Evolutionary conservation across 1,140 invertebrate species (phyloP).

Genomic region (Euura lappo): DNA sequence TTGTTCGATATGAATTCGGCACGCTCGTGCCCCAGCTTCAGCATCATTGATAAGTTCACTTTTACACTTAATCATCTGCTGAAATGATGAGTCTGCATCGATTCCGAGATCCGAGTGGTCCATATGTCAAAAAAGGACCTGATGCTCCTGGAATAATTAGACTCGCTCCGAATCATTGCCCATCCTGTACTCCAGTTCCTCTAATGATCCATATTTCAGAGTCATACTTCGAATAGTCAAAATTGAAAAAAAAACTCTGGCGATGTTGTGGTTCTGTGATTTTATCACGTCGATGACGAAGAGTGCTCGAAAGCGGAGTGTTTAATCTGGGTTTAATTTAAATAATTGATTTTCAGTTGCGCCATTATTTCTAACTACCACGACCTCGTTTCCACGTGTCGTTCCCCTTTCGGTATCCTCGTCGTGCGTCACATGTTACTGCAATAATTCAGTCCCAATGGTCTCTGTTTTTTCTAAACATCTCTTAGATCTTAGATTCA

Average conservation of each 20-base stretch:
- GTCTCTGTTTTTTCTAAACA: too few species aligned
- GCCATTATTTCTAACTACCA: constrained; percentile 5
- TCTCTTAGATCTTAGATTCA: too few species aligned
- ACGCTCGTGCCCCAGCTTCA: constrained; percentile 27
- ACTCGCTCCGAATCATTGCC: constrained; percentile 19
- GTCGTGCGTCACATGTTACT: too few species aligned
- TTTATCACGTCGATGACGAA: too few species aligned
- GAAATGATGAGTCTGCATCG: neutral
- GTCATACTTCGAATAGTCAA: too few species aligned
- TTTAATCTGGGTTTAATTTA: constrained; percentile 13
- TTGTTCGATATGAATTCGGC: constrained; percentile 38
- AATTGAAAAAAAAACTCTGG: too few species aligned
- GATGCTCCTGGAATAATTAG: constrained; percentile 46
- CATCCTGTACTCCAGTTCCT: too few species aligned
- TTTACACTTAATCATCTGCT: constrained; percentile 2
- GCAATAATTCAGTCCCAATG: too few species aligned
- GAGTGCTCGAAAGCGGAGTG: neutral
- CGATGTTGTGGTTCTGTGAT: too few species aligned
- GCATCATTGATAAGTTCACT: constrained; percentile 30
- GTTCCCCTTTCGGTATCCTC: neutral
- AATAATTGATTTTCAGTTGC: constrained; percentile 24
- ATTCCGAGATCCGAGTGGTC: constrained; percentile 1
- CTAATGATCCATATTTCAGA: too few species aligned
- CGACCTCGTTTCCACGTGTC: constrained; percentile 10
- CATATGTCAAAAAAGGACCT: constrained; percentile 39